Evolutionary conservation across 2,113 vertebrate genomes (phyloP), one percentile per base, ranked within the genome.

Genomic region (Hippocampus comes): DNA sequence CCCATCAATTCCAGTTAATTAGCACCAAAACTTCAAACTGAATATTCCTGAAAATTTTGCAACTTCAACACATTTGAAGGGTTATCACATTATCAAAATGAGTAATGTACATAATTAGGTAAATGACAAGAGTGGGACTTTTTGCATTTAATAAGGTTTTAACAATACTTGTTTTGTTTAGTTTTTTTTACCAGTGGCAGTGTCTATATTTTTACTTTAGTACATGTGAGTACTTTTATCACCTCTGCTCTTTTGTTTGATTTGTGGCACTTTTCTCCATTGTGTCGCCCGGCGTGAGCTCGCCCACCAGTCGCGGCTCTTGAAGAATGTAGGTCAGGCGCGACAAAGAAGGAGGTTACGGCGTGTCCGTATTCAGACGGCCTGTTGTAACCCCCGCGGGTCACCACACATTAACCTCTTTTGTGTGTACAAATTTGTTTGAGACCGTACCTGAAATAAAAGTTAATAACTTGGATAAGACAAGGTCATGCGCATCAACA

Each of bases 321-420:
- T 1, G 56, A 25, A 59, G 67, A 77, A 84, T 72, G 66, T 79
- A 49, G 75, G 76, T 77, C 81, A 82, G 43, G 42, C 3, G 11
- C 27, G 30, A 46, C 67, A 69, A 63, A 81, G 53, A 59, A 81
- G 57, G 4, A 51, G 64, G 74, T 68, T 69, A 46, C 4, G 25
- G n/a, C 8, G 5, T 55, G 41, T 71, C 73, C 71, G 68, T n/a
- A 55, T 60, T 49, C 70, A 70, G 65, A 55, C 5, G 56, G 51
- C 59, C 66, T 38, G 53, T 46, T 46, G 0, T 51, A 21, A 34
- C 63, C 17, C 48, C 70, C 70, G 65, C 57, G 70, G 76, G 70
- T 76, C 75, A 66, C 46, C 48, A 56, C 71, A 46, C 38, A 49
- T 69, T 56, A 34, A 20, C 42, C 53, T 59, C 9, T 15, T 67